Evolutionary conservation across 2,888 invertebrate genomes (phyloP), one percentile per base, ranked within the genome.

Genomic region (Abrostola triplasia): DNA sequence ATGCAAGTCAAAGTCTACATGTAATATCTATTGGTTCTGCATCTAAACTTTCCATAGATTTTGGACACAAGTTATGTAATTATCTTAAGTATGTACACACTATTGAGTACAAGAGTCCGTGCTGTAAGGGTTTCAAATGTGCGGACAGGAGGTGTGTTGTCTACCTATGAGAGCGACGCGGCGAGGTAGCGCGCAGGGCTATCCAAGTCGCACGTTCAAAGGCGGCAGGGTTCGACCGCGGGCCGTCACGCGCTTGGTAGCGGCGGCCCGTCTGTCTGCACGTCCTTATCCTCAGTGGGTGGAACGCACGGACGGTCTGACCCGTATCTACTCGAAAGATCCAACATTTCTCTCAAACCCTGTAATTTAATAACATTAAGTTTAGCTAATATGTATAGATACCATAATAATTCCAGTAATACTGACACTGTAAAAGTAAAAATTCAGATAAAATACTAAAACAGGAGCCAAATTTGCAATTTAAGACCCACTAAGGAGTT

Each of bases 301-400:
- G 94, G 94, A 37, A 95, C 87, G 38, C 89, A 76, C 10, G 89
- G 83, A 8, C 92, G 88, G 54, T 94, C 94, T 4, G 96, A 96
- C 6, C 97, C 97, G 82, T 96, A 97, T 89, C 97, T 96, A 83
- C 96, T 95, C 0, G 97, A 97, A 64, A 98, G 96, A 88, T 97
- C 96, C 73, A 99, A 91, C 90, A 99, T 95, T 91, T 99, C 98
- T 71, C 98, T 95, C 77, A 99, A 93, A 38, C 97, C 97, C 96
- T 97, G 90, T 5, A 90, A 88, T 50, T 62, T 62, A 62, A 54
- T 9, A 9, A 47, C 24, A 24, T 24, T 24, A 24, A 2, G 24
- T 24, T 24, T 24, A 24, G 24, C 24, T 2, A 24, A 1, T 24
- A 24, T 24, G 24, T 24, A 24, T 24, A 24, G 4, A 2, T 24